Evolutionary conservation across 2,888 invertebrate species (phyloP), one percentile per base, ranked within the genome.

Genomic region (Tachina lurida): DNA sequence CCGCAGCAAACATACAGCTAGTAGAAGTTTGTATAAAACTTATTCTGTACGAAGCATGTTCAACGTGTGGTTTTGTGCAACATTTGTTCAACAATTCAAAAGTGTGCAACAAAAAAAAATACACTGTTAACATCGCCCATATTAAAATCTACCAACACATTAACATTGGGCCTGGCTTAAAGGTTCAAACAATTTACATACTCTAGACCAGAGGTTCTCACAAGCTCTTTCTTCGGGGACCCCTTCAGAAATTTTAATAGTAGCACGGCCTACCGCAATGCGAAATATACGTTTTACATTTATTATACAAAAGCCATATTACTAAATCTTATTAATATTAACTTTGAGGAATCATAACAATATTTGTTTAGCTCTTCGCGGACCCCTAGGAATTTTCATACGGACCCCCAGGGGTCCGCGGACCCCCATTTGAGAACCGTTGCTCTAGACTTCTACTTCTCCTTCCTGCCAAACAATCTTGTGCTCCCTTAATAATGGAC

Each of bases 401-500:
- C n/a, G n/a, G n/a, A n/a, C n/a, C n/a, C n/a, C n/a, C n/a, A n/a
- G n/a, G n/a, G n/a, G n/a, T n/a, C n/a, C n/a, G n/a, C n/a, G n/a
- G n/a, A n/a, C n/a, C n/a, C n/a, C n/a, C n/a, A n/a, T n/a, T n/a
- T n/a, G n/a, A n/a, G n/a, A n/a, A n/a, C n/a, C n/a, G n/a, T n/a
- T n/a, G n/a, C 71, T 39, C 39, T 22, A 15, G 17, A 39, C 43
- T 68, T 41, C 41, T 17, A 17, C 52, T 60, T 56, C 19, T 9
- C 19, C 31, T n/a, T 19, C 49, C 49, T 45, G 15, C 62, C 19
- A 70, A 10, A 22, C 52, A 47, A 49, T 41, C 4, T 65, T 63
- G 75, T 47, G 45, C 58, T 63, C 58, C 47, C 65, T 76, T 79
- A 43, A 62, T 79, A 89, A 88, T 89, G 87, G 87, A 76, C 88